A percentile compares a stretch with the other conserved stretches of the same genome.
phyloP scores from a whole-genome alignment of 1,140 invertebrate species.

The Drosophila saltans region DNA sequence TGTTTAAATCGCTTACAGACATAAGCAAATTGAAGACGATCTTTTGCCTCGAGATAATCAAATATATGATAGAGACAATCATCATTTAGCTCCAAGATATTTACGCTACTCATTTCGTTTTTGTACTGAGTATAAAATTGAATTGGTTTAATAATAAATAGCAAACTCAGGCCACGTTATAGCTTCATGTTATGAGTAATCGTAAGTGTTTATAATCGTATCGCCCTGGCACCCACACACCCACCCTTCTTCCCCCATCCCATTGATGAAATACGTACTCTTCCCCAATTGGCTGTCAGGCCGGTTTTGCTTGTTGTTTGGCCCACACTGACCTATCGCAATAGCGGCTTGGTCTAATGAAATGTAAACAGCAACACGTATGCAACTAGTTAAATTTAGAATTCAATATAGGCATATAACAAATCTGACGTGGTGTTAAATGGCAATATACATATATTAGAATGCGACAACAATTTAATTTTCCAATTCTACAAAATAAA shows the following conservation, averaged over 20 bases:
- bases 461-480: too few species aligned
- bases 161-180: constrained; percentile 41
- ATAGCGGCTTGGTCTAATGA: background rate
- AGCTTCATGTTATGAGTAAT: constrained; percentile 48
- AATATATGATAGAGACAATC: constrained; percentile 54
- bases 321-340: constrained; percentile 42
- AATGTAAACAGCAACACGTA: constrained; percentile 13
- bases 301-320: constrained; percentile 30
- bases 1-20: constrained; percentile 52
- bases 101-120: constrained; percentile 33
- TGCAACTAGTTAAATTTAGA: background rate
- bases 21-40: constrained; percentile 45
- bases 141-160: constrained; percentile 5
- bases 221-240: background rate
- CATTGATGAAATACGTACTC: constrained; percentile 22
- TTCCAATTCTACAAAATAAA: too few species aligned
- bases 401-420: too few species aligned
- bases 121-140: constrained; percentile 24
- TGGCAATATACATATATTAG: too few species aligned
- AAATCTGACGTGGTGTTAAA: too few species aligned
- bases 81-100: constrained; percentile 44
- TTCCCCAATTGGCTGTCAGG: constrained; percentile 11
- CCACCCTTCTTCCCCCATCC: background rate
- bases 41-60: constrained; percentile 19
- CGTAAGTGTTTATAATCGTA: constrained; percentile 13